Percentiles rank a stretch among this genome's conserved stretches.
phyloP scores from a whole-genome alignment of 2,888 invertebrate species.

The Meta bourneti region DNA sequence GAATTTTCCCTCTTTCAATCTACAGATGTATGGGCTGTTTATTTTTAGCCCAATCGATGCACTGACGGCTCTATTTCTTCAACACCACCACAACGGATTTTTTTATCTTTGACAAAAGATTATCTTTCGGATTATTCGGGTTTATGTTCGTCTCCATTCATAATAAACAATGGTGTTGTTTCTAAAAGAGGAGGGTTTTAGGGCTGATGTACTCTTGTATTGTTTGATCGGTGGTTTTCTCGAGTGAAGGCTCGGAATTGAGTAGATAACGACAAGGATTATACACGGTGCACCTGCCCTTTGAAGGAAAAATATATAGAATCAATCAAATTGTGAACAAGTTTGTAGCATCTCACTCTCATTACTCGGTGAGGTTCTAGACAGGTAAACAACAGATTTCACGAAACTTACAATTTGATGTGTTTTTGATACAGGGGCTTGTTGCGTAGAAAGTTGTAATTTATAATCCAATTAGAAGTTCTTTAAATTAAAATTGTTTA shows the following conservation, averaged over 20 bases:
- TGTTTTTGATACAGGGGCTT: too few species aligned
- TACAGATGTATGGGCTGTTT: constrained; percentile 40
- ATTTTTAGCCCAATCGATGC: constrained; percentile 64
- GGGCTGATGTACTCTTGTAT: neutral
- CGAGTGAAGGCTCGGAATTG: neutral
- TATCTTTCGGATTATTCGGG: constrained; percentile 8
- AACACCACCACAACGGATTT: neutral
- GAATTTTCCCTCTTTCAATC: constrained; percentile 48
- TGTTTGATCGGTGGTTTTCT: neutral
- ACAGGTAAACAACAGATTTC: too few species aligned
- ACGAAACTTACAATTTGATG: too few species aligned
- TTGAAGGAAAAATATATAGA: too few species aligned
- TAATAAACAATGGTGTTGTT: neutral
- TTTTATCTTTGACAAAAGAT: constrained; percentile 23
- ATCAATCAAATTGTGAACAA: too few species aligned
- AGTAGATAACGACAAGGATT: too few species aligned
- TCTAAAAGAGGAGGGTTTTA: neutral
- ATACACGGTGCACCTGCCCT: too few species aligned
- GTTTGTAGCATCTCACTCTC: too few species aligned
- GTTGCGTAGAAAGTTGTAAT: too few species aligned
- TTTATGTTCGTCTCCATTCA: neutral
- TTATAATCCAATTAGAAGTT: too few species aligned
- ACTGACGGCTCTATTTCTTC: constrained; percentile 34
- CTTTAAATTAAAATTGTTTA: too few species aligned
- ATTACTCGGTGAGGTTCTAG: too few species aligned